Percentiles rank a stretch among this genome's conserved stretches.
phyloP scores from a whole-genome alignment of 2,113 vertebrate species.

The Dolichallabes microphthalmus region DNA sequence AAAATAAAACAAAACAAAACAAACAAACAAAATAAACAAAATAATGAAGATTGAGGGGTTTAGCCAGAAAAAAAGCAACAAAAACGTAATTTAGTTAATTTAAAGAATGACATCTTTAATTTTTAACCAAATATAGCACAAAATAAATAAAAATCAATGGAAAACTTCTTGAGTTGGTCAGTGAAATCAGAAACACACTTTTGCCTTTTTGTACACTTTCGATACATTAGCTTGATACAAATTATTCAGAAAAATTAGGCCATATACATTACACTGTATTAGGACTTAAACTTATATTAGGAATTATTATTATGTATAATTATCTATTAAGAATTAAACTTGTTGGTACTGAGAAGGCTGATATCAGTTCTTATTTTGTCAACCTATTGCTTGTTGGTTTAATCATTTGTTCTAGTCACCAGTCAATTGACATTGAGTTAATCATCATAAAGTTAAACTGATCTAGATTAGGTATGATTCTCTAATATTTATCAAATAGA shows the following conservation, averaged over 20 bases:
- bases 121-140: not conserved
- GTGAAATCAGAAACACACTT: too few species aligned
- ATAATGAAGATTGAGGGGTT: too few species aligned
- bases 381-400: not conserved
- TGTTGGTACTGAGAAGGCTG: not conserved
- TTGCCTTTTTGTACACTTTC: too few species aligned
- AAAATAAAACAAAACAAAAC: too few species aligned
- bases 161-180: too few species aligned
- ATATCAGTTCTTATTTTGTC: not conserved
- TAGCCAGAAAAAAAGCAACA: too few species aligned
- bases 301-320: too few species aligned
- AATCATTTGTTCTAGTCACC: not conserved
- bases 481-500: not conserved
- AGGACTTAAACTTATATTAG: too few species aligned
- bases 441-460: not conserved
- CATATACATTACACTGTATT: not conserved
- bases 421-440: not conserved
- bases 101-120: not conserved
- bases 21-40: too few species aligned
- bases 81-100: too few species aligned
- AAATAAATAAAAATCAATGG: too few species aligned
- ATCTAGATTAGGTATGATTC: not conserved
- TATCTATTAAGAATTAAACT: too few species aligned
- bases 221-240: not conserved
- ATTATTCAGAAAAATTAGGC: not conserved